Percentiles rank a stretch among this genome's conserved stretches.
phyloP scores from a whole-genome alignment of 1,140 invertebrate species.

The Amphibalanus amphitrite region DNA sequence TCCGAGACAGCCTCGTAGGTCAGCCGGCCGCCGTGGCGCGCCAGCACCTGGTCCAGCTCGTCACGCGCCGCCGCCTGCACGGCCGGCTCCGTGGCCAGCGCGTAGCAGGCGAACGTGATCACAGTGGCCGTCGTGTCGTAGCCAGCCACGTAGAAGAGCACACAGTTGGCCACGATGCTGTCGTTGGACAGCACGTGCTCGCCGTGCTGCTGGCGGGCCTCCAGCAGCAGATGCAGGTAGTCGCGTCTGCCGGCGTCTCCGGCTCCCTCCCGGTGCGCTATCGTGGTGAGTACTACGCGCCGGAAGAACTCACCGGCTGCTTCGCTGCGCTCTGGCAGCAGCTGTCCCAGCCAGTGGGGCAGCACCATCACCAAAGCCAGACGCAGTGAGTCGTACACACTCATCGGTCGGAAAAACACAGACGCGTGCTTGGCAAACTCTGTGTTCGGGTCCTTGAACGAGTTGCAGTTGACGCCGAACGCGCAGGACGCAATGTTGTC shows the following conservation, averaged over 20 bases:
- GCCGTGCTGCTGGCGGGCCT: slow-evolving; percentile 24
- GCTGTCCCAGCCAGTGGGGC: slow-evolving; percentile 5
- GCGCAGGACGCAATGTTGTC: slow-evolving; percentile 32
- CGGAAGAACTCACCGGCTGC: slow-evolving; percentile 14
- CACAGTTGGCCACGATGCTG: slow-evolving; percentile 42
- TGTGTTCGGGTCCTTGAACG: slow-evolving; percentile 16
- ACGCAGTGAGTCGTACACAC: neutral
- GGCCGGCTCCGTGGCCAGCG: slow-evolving; percentile 8
- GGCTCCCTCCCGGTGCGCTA: slow-evolving; percentile 5
- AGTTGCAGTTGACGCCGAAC: slow-evolving; percentile 29
- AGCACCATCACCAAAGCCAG: slow-evolving; percentile 8
- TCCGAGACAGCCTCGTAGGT: slow-evolving; percentile 56
- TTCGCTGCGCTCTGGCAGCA: slow-evolving; percentile 3
- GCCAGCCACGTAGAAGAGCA: slow-evolving; percentile 45
- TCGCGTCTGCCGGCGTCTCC: slow-evolving; percentile 20
- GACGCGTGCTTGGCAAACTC: slow-evolving; percentile 16
- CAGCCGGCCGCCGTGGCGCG: slow-evolving; percentile 24
- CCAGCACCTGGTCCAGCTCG: slow-evolving; percentile 24
- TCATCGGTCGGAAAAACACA: neutral
- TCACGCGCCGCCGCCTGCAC: slow-evolving; percentile 21
- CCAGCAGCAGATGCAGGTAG: slow-evolving; percentile 29
- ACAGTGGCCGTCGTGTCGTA: slow-evolving; percentile 41
- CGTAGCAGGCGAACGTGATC: slow-evolving; percentile 28
- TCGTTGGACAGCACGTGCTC: slow-evolving; percentile 34
- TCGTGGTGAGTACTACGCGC: slow-evolving; percentile 13